Percentiles rank a stretch among this genome's conserved stretches.
Conservation (phyloP, 1,140 invertebrate species). For the Drosophila insularis region DNA sequence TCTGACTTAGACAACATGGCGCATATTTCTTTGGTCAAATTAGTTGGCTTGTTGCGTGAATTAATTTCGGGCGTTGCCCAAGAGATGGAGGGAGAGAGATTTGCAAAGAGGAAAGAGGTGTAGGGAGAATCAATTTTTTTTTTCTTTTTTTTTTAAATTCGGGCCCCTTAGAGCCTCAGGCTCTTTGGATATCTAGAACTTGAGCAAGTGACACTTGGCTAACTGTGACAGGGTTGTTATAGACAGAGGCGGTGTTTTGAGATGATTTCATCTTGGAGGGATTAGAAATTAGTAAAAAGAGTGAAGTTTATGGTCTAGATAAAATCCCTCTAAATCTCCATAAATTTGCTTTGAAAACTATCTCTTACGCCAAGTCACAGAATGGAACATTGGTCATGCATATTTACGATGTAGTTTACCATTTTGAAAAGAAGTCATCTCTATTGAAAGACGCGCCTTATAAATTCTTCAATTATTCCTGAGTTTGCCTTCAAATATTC, state of each 20-base stretch:
- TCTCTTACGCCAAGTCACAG: too few relatives aligned
- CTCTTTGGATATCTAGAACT: constrained; percentile 4
- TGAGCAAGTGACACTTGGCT: constrained; percentile 13
- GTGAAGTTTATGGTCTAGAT: too few relatives aligned
- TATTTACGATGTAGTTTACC: too few relatives aligned
- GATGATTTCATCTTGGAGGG: not conserved
- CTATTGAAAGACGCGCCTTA: too few relatives aligned
- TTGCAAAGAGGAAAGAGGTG: not conserved
- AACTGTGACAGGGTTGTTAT: not conserved
- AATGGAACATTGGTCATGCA: too few relatives aligned
- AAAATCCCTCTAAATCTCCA: too few relatives aligned
- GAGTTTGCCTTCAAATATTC: too few relatives aligned
- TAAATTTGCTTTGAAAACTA: too few relatives aligned
- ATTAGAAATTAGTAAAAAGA: not conserved
- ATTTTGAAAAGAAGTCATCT: too few relatives aligned
- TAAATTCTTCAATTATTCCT: too few relatives aligned
- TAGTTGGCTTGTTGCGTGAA: constrained; percentile 60
- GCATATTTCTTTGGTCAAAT: constrained; percentile 63
- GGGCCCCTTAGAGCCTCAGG: constrained; percentile 23
- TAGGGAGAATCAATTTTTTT: not conserved
- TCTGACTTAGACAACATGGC: constrained; percentile 41
- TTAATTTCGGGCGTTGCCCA: constrained; percentile 65
- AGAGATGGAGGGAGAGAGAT: constrained; percentile 21
- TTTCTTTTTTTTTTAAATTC: not conserved
- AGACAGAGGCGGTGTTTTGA: not conserved